phyloP scores from a whole-genome alignment of 1,140 invertebrate genomes.

The Bicyclus anynana region DNA sequence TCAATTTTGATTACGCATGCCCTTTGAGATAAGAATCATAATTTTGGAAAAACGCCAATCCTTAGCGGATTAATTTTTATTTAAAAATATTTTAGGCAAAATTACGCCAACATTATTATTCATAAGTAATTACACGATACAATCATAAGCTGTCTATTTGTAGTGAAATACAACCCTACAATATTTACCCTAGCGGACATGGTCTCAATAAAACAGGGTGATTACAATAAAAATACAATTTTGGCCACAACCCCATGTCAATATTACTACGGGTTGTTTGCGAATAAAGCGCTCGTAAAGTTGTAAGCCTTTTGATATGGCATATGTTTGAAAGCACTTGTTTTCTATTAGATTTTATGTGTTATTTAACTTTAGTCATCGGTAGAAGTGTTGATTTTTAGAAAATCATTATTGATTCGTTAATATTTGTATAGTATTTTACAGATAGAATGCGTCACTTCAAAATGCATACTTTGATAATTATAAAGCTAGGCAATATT shows the following conservation, averaged over 20 bases:
- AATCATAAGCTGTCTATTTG: conserved; percentile 38
- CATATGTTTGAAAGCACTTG: conserved; percentile 5
- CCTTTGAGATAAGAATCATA: too few relatives aligned
- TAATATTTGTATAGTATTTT: neutral
- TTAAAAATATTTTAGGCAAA: neutral
- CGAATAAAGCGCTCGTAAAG: conserved; percentile 52
- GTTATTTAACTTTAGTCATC: neutral
- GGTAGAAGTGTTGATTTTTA: neutral
- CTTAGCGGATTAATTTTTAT: too few relatives aligned
- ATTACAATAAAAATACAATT: conserved; percentile 77
- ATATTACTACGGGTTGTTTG: conserved; percentile 53
- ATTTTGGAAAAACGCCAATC: too few relatives aligned
- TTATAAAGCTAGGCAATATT: too few relatives aligned
- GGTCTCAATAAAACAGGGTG: conserved; percentile 59
- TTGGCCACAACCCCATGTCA: conserved; percentile 65
- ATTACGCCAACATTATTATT: conserved; percentile 31
- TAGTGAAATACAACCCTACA: conserved; percentile 50
- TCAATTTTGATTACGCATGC: too few relatives aligned
- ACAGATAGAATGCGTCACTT: too few relatives aligned
- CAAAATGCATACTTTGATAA: too few relatives aligned
- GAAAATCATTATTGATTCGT: neutral
- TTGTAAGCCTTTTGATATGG: conserved; percentile 6
- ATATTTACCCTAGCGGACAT: conserved; percentile 63
- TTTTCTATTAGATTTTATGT: conserved; percentile 1
- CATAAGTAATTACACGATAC: conserved; percentile 49